Evolutionary conservation across 1,140 invertebrate genomes (phyloP), one percentile per base, ranked within the genome.

Genomic region (Scaptomyza montana): DNA sequence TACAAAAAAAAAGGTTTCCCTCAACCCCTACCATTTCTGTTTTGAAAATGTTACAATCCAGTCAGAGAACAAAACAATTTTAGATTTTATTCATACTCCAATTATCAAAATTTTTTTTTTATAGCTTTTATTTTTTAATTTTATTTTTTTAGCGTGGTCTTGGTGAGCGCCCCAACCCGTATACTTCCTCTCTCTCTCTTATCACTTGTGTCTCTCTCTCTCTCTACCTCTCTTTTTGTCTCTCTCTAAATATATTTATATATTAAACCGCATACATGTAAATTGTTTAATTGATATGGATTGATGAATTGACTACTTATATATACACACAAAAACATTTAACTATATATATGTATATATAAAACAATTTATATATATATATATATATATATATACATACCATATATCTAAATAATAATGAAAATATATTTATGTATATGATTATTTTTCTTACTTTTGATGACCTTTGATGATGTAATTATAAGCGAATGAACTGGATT

Each of bases 401-500:
- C 46, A 53, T 67, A 69, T 62, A 69, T 30, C 59, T 62, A 54
- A 50, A 43, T 56, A 71, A 64, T 71, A 57, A 71, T 71, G 61
- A 70, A 8, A 8, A 54, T 79, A 87, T 87, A 74, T 63, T 80
- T 74, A 85, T 87, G 79, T 79, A 77, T 82, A 86, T 86, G 63
- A 86, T 80, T 82, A 77, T 78, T 76, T 63, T 87, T 79, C 74
- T 76, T 87, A 77, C 62, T 86, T 81, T 89, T 89, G 79, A 82
- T 84, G 85, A 89, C 76, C 79, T 89, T 89, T 89, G 59, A 84
- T 84, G 79, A 89, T 89, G 84, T 87, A 87, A 86, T 82, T 77
- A 78, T 86, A 86, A 86, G 82, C 67, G 82, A 86, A 89, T 89
- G 84, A 77, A 89, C 85, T 89, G 80, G 89, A 89, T 87, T 89